phyloP scores from a whole-genome alignment of 2,888 invertebrate genomes.

The Cryptocephalus moraei region DNA sequence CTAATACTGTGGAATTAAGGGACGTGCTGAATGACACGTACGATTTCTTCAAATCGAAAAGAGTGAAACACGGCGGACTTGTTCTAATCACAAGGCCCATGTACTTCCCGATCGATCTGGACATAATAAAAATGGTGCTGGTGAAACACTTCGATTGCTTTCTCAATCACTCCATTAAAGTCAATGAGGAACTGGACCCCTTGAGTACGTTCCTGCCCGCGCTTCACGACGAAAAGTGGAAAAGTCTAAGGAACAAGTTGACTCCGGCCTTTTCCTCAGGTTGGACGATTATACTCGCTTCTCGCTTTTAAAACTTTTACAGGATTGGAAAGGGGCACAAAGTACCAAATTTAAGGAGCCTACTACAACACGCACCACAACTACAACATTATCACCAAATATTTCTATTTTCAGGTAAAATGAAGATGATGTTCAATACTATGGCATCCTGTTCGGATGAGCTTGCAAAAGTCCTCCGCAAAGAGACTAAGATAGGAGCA shows the following conservation, averaged over 20 bases:
- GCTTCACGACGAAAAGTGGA: constrained; percentile 48
- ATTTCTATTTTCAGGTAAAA: constrained; percentile 41
- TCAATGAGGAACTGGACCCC: constrained; percentile 46
- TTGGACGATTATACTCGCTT: too few relatives aligned
- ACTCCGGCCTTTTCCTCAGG: constrained; percentile 55
- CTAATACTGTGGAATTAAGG: too few relatives aligned
- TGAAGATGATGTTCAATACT: constrained; percentile 54
- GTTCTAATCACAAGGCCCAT: constrained; percentile 32
- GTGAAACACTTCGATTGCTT: constrained; percentile 48
- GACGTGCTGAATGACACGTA: too few relatives aligned
- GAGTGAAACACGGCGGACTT: constrained; percentile 18
- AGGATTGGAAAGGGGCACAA: too few relatives aligned
- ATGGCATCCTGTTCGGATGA: too few relatives aligned
- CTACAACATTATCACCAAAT: too few relatives aligned
- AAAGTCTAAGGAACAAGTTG: constrained; percentile 32
- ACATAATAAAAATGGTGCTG: constrained; percentile 41
- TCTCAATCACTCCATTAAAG: constrained; percentile 49
- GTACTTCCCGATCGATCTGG: constrained; percentile 21
- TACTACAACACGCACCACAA: too few relatives aligned
- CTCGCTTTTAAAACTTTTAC: not conserved
- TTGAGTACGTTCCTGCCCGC: constrained; percentile 47
- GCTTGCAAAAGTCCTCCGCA: too few relatives aligned
- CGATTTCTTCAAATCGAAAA: too few relatives aligned
- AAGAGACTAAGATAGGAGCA: constrained; percentile 5
- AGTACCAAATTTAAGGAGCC: too few relatives aligned